Base-by-base conservation (phyloP, 92 coral and sea anemone species). In the Hydrozoanthus gracilis region DNA sequence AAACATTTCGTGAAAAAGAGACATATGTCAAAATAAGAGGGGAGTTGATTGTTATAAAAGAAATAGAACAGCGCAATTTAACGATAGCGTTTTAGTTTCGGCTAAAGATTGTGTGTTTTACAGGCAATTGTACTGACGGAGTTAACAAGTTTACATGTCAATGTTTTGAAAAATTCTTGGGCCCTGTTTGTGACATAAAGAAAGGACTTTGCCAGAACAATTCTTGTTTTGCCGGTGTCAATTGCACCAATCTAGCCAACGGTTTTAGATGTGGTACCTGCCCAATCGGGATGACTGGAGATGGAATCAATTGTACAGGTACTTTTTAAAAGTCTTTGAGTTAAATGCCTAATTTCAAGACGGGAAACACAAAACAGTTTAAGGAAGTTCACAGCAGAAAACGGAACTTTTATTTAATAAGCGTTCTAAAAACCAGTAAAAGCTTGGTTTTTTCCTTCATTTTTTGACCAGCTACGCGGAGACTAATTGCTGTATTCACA, bases 161-260 rank as follows among this genome's bases (percentile, higher is more conserved):
- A 8, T 74, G 79, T 17, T 48, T 48, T 74, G 79, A 74, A 8
- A 50, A 74, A 9, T 74, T 74, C 35, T 6, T 73, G 27, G 78
- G 78, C n/a, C 78, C 58, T 4, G 16, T 73, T 9, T 73, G 78
- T 73, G 78, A 73, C 48, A 73, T 75, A 75, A 75, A 49, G 79
- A 75, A 75, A 14, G 79, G 79, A 7, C 60, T 75, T 17, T 75
- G 79, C 17, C 44, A 50, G 44, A 75, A n/a, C 35, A 60, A 49
- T 52, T 75, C 79, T 52, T 75, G 79, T 45, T 75, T 15, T 49
- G 9, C 79, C 0, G 79, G 79, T 15, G 61, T 75, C 64, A 75
- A 50, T 60, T 75, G 79, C 79, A 75, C 79, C 8, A 75, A 75
- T 35, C 79, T 75, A 35, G 3, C 79, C 44, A 75, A 49, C 62